These are phyloP conservation scores for Arrhamphus sclerolepis DNA, from an alignment of 2,797 vertebrate genomes.

Conservation along the genomic window DNA sequence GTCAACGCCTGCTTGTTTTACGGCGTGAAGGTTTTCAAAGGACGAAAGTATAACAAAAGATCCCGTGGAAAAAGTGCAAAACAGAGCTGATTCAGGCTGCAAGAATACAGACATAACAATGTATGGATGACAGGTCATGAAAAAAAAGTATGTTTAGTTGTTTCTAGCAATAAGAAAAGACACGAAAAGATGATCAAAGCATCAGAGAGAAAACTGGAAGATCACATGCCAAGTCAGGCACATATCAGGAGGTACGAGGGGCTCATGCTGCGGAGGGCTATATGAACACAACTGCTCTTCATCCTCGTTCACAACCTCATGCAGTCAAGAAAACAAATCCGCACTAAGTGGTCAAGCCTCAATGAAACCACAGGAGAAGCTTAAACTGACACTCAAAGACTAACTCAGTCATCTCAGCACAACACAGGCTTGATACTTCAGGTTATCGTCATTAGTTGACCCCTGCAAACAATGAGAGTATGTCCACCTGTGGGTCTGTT, in stretches of 20 bases:
- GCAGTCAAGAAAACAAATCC: conserved; percentile 8
- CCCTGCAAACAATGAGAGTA: conserved; percentile 18
- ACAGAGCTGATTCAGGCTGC: background rate
- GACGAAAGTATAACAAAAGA: background rate
- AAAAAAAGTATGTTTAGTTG: background rate
- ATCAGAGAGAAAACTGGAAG: conserved; percentile 10
- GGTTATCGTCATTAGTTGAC: conserved; percentile 7
- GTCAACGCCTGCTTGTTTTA: conserved; percentile 5
- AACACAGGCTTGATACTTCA: conserved; percentile 11
- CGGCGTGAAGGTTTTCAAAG: background rate
- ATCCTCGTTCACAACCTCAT: background rate
- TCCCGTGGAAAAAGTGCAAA: background rate
- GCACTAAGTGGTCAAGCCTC: background rate
- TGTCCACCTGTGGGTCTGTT: conserved; percentile 48
- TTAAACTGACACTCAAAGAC: conserved; percentile 2
- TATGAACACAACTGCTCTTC: conserved; percentile 14
- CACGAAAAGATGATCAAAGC: no score
- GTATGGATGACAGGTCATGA: no score
- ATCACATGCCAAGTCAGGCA: conserved; percentile 35
- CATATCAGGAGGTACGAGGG: conserved; percentile 20
- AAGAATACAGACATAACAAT: background rate
- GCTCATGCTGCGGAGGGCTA: conserved; percentile 24
- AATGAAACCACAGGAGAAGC: conserved; percentile 21
- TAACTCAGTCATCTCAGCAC: conserved; percentile 2
- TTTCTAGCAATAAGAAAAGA: background rate